These are phyloP conservation scores for Chelonoidis abingdonii DNA, from an alignment of 2,113 vertebrate species.

Conservation along the genomic window DNA sequence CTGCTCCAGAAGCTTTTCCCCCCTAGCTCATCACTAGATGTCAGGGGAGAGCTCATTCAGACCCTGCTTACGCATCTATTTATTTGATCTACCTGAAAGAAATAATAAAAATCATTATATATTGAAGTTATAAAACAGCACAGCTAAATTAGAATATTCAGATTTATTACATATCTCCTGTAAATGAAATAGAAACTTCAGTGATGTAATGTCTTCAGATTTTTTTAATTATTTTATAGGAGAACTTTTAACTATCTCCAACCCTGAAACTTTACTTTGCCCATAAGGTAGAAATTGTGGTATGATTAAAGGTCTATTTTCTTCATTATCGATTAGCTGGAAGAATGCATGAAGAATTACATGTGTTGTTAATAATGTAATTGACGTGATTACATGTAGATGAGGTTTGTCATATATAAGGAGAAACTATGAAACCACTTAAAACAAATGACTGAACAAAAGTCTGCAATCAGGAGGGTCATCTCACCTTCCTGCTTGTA, in stretches of 20 bases:
- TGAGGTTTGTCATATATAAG: not conserved
- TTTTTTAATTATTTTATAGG: not conserved
- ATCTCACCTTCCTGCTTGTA: not conserved
- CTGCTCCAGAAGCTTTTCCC: too few relatives aligned
- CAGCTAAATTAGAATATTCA: not conserved
- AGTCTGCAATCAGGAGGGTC: not conserved
- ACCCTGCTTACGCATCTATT: too few relatives aligned
- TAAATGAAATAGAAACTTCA: not conserved
- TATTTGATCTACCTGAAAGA: not conserved
- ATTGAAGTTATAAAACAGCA: not conserved
- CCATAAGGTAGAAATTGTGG: not conserved
- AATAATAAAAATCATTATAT: not conserved
- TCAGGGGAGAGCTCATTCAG: too few relatives aligned
- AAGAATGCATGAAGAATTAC: not conserved
- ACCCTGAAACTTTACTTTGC: not conserved
- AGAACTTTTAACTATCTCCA: not conserved
- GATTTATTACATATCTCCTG: not conserved
- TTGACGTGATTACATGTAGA: not conserved
- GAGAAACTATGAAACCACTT: not conserved
- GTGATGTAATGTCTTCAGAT: not conserved
- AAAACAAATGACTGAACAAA: not conserved
- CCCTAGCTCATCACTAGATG: too few relatives aligned
- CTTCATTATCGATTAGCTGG: not conserved
- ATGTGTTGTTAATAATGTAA: not conserved
- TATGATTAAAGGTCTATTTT: not conserved